A percentile compares a stretch with the other conserved stretches of the same genome.
Conservation (phyloP, 2,797 vertebrate species). For the Poecilia gillii region DNA sequence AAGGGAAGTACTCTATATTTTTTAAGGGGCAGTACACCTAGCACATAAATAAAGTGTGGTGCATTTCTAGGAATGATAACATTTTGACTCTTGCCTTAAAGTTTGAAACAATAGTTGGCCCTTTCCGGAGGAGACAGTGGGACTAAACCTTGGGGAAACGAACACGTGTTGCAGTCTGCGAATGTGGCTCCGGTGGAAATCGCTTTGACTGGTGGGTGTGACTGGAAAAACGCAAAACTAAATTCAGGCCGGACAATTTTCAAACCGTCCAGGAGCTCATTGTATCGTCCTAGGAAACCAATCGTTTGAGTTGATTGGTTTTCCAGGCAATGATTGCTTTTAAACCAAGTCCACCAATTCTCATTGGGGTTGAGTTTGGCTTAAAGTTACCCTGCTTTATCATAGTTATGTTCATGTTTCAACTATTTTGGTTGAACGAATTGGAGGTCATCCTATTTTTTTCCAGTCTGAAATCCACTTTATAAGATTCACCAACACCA, state of each 20-base stretch:
- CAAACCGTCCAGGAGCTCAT: neutral
- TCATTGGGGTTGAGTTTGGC: too few relatives aligned
- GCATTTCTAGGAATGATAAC: neutral
- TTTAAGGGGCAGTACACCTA: constrained; percentile 2
- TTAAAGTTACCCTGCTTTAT: neutral
- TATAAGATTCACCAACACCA: neutral
- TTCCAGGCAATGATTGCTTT: neutral
- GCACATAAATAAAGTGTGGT: neutral
- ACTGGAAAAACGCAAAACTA: neutral
- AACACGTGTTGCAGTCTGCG: neutral
- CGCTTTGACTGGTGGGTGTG: neutral
- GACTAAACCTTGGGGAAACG: neutral
- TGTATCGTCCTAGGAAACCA: neutral
- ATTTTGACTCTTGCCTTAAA: neutral
- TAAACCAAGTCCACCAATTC: neutral
- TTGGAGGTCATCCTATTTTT: neutral
- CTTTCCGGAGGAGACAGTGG: neutral
- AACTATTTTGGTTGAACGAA: neutral
- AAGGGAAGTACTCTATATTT: neutral
- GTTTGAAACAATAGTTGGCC: neutral
- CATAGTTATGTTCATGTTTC: neutral
- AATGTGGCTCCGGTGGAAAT: neutral
- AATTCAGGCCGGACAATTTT: neutral
- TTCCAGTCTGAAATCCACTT: neutral
- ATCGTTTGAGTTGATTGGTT: neutral